Conservation (phyloP, 2,113 vertebrate genomes). For the Zosterops hypoxanthus region DNA sequence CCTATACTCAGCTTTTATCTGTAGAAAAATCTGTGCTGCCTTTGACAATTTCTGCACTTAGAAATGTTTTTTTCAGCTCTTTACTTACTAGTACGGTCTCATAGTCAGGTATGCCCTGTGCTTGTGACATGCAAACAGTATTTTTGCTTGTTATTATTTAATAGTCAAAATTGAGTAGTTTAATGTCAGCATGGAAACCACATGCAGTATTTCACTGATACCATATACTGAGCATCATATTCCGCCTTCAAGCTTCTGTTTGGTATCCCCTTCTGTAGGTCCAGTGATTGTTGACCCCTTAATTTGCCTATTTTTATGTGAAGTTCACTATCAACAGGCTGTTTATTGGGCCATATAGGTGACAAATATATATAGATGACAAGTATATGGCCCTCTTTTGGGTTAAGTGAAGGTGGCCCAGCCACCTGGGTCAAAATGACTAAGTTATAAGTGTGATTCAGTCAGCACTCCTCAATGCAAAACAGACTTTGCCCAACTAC, state of each 20-base stretch:
- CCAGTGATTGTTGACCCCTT: background rate
- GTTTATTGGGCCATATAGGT: background rate
- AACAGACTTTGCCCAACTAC: background rate
- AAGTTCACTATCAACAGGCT: background rate
- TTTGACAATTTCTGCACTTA: background rate
- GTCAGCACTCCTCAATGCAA: background rate
- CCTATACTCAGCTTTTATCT: background rate
- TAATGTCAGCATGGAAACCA: background rate
- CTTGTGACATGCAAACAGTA: background rate
- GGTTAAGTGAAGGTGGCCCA: background rate
- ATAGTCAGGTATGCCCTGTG: background rate
- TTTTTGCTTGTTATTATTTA: background rate
- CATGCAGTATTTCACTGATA: background rate
- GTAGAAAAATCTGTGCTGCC: background rate
- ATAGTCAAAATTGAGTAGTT: background rate
- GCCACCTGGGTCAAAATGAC: background rate
- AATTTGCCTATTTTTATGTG: background rate
- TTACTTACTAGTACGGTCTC: background rate
- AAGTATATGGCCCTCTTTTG: background rate
- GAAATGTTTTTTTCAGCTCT: background rate
- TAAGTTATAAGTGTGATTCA: background rate
- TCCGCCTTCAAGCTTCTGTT: background rate
- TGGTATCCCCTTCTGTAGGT: background rate
- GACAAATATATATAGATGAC: background rate
- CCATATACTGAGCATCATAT: background rate